phyloP scores from a whole-genome alignment of 2,888 invertebrate species.

The Podotricha telesiphe region DNA sequence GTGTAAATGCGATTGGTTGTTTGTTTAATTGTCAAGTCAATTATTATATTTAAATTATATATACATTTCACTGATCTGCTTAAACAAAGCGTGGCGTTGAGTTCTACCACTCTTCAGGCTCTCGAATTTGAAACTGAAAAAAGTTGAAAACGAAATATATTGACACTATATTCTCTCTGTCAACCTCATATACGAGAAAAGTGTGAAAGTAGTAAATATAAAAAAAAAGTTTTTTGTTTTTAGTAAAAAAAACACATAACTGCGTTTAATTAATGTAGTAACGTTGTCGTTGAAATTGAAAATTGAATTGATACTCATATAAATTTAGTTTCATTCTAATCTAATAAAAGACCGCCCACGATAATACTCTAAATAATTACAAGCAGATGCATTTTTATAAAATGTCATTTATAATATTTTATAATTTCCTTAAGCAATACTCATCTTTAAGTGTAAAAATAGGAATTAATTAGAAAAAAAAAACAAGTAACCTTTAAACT shows the following conservation, averaged over 20 bases:
- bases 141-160: no score
- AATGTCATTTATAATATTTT: slow-evolving; percentile 25
- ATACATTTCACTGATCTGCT: no score
- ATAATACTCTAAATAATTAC: slow-evolving; percentile 26
- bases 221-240: no score
- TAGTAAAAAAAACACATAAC: not conserved
- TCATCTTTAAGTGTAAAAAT: slow-evolving; percentile 2
- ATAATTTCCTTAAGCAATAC: slow-evolving; percentile 21
- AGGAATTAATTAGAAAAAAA: not conserved
- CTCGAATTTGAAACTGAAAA: no score
- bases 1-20: no score
- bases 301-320: slow-evolving; percentile 22
- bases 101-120: no score
- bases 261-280: not conserved
- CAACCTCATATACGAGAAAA: no score
- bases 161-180: no score
- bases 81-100: no score
- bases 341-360: slow-evolving; percentile 24
- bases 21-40: no score
- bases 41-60: no score
- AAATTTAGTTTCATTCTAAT: slow-evolving; percentile 10
- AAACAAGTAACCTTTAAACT: not conserved
- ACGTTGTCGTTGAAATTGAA: slow-evolving; percentile 28
- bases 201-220: no score
- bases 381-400: slow-evolving; percentile 24